These are phyloP conservation scores for Nemotelus pantherinus DNA, from an alignment of 2,888 invertebrate genomes.

Conservation along the genomic window DNA sequence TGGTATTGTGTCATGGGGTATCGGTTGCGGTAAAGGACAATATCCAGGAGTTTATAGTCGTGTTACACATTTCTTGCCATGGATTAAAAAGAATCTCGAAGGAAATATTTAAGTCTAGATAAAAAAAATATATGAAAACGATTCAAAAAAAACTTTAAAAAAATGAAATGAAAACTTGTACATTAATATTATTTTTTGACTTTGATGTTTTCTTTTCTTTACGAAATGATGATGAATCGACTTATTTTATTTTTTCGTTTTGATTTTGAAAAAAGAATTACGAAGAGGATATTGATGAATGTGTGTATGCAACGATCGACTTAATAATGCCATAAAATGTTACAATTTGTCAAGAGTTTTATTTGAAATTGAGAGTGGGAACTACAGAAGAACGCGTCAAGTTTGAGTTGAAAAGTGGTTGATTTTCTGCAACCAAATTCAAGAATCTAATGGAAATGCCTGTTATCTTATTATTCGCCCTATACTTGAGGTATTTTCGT, in stretches of 20 bases:
- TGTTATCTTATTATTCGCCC: not conserved
- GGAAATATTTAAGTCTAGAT: slow-evolving; percentile 57
- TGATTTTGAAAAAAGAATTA: slow-evolving; percentile 4
- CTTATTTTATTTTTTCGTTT: slow-evolving; percentile 13
- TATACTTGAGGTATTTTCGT: too few relatives aligned
- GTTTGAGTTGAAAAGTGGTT: not conserved
- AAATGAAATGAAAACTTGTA: not conserved
- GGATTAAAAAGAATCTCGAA: slow-evolving; percentile 87
- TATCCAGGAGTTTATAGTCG: slow-evolving; percentile 92
- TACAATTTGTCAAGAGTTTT: slow-evolving; percentile 7
- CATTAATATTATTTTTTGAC: too few relatives aligned
- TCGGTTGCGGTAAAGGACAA: slow-evolving; percentile 90
- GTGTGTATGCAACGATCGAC: slow-evolving; percentile 12
- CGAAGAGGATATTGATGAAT: slow-evolving; percentile 22
- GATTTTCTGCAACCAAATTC: not conserved
- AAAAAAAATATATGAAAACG: slow-evolving; percentile 1
- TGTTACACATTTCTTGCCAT: slow-evolving; percentile 82
- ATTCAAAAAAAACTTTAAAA: not conserved
- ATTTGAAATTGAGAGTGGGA: not conserved
- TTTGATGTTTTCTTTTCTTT: not conserved
- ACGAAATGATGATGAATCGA: slow-evolving; percentile 4
- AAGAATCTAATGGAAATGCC: not conserved
- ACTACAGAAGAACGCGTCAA: not conserved
- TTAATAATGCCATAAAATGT: slow-evolving; percentile 36
- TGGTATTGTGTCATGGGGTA: slow-evolving; percentile 91